Percentiles rank a stretch among this genome's conserved stretches.
Conservation (phyloP, 2,797 vertebrate genomes). For the Takifugu rubripes region DNA sequence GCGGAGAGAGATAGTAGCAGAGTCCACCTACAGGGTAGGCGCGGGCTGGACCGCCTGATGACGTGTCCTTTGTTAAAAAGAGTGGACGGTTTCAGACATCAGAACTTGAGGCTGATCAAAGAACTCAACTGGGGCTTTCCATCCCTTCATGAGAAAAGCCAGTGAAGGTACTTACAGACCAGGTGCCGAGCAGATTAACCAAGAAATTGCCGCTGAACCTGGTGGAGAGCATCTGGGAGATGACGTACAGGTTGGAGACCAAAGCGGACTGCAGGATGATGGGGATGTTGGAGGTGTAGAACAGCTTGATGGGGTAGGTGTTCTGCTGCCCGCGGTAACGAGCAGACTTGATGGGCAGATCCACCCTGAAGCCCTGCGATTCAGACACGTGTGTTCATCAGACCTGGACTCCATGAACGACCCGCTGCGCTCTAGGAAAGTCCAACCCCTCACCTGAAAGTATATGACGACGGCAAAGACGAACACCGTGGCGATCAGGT, state of each 20-base stretch:
- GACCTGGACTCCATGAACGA: too few relatives aligned
- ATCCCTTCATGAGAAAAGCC: neutral
- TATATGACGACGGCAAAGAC: constrained; percentile 99
- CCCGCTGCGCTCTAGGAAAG: neutral
- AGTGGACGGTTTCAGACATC: neutral
- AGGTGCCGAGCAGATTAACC: constrained; percentile 96
- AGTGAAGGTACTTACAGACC: constrained; percentile 89
- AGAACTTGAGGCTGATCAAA: neutral
- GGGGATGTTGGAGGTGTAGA: constrained; percentile 99
- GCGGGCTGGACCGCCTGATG: constrained; percentile 90
- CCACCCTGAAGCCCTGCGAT: constrained; percentile 92
- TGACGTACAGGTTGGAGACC: constrained; percentile 96
- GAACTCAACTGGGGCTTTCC: neutral
- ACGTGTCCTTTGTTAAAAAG: constrained; percentile 77
- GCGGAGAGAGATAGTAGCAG: constrained; percentile 96
- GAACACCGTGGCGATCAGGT: constrained; percentile 95
- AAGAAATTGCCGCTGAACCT: constrained; percentile 96
- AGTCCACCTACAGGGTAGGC: constrained; percentile 96
- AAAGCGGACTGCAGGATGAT: constrained; percentile 98
- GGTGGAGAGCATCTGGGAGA: constrained; percentile 98
- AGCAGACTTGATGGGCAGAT: constrained; percentile 97
- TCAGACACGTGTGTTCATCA: neutral
- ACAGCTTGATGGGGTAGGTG: constrained; percentile 98
- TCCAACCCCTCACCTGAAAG: constrained; percentile 85
- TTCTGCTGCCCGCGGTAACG: constrained; percentile 98